Base-by-base conservation (phyloP, 2,888 invertebrate species). In the Eupithecia subfuscata region DNA sequence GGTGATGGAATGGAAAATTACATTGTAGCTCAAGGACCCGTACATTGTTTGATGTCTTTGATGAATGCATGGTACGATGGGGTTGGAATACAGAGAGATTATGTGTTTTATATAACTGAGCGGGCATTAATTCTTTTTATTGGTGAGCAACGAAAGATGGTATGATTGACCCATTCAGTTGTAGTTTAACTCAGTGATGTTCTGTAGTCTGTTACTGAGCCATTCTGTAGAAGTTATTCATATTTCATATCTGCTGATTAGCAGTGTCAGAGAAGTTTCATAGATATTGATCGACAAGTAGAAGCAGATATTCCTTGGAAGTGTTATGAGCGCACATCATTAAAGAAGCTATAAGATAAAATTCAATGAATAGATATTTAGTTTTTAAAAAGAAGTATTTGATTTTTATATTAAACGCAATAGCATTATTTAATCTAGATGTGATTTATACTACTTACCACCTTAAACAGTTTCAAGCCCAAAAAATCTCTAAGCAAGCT, bases 1-100 rank as follows among this genome's bases (percentile, higher is more conserved):
- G 86, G 87, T 89, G 89, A 82, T 83, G 84, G 86, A 78, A 84
- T 83, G 89, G 90, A 91, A 91, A 91, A 92, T 89, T 88, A 83
- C 86, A 85, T 88, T 88, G 85, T 85, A 85, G 80, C 83, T 52
- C 48, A 63, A 69, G 60, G 34, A 68, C 6, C 70, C 67, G 67
- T 74, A 48, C 34, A 71, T 48, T 69, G 70, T 37, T 73, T 64
- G 34, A 30, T 73, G 37, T 25, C 70, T 77, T 65, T 74, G 71
- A 75, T 71, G 56, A 69, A 69, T 71, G 18, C 25, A 56, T 68
- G 70, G 67, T 67, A 43, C 25, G 52, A 14, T 71, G 34, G 68
- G 34, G 18, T 14, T 65, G 30, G 30, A 48, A 30, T 60, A 60
- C 6, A 60, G 60, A 14, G 22, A 25, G 4, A 25, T 45, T 45